Conservation (phyloP, 2,888 invertebrate species). For the Clepsis dumicolana region DNA sequence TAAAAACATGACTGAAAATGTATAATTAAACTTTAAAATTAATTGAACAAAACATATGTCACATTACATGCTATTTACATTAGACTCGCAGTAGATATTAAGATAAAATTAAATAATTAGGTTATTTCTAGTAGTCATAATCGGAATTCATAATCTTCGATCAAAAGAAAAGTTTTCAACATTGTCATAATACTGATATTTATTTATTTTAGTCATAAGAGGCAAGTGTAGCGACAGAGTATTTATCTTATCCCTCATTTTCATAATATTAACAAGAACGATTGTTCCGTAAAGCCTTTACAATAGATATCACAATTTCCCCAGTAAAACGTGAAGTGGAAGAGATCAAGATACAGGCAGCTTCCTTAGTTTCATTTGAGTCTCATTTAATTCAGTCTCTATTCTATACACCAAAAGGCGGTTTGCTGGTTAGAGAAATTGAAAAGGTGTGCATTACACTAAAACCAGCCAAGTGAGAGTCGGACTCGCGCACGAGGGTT, state of each 20-base stretch:
- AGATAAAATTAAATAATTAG: constrained; percentile 52
- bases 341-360: constrained; percentile 6
- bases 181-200: constrained; percentile 70
- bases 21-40: constrained; percentile 43
- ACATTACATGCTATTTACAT: constrained; percentile 70
- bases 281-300: constrained; percentile 43
- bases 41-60: constrained; percentile 75
- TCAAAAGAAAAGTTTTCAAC: constrained; percentile 55
- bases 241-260: constrained; percentile 24
- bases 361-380: constrained; percentile 13
- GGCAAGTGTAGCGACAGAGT: constrained; percentile 46
- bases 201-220: constrained; percentile 67
- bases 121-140: constrained; percentile 52
- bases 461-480: no score
- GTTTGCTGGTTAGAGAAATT: no score
- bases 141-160: constrained; percentile 12
- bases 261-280: constrained; percentile 21
- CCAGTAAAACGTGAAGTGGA: constrained; percentile 40
- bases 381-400: background rate
- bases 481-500: no score
- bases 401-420: no score
- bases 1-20: background rate
- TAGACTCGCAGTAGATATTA: constrained; percentile 32
- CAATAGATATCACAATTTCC: constrained; percentile 43
- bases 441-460: background rate